Evolutionary conservation across 1,140 invertebrate genomes (phyloP).

Genomic region (Thaumatotibia leucotreta): DNA sequence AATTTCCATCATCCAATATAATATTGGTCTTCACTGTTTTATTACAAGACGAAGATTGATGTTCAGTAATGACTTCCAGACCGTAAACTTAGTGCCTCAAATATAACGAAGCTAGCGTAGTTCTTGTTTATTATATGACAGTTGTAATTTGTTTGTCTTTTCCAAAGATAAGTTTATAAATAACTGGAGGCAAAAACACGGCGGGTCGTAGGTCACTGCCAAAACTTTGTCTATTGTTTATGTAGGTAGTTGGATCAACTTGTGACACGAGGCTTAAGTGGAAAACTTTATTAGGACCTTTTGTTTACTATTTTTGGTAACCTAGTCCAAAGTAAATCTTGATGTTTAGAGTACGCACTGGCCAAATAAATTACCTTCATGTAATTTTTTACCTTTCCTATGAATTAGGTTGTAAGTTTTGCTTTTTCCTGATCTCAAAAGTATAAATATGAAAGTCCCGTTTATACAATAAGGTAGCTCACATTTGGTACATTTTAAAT

Average conservation of each 20-base stretch:
- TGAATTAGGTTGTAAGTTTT: too few species aligned
- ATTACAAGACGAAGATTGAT: not conserved
- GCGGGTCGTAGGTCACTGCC: constrained; percentile 21
- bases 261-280: constrained; percentile 36
- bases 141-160: constrained; percentile 10
- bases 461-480: too few species aligned
- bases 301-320: not conserved
- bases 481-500: too few species aligned
- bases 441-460: too few species aligned
- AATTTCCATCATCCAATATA: not conserved
- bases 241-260: constrained; percentile 24
- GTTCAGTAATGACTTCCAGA: not conserved
- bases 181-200: constrained; percentile 17
- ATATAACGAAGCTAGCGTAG: not conserved
- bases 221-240: constrained; percentile 37
- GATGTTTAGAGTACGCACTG: too few species aligned
- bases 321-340: not conserved
- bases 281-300: constrained; percentile 33
- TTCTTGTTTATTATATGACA: not conserved
- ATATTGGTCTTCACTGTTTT: not conserved
- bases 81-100: not conserved
- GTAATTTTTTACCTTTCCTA: too few species aligned
- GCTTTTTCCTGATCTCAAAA: too few species aligned
- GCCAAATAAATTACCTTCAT: too few species aligned
- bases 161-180: not conserved